A percentile compares a stretch with the other conserved stretches of the same genome.
Conservation (phyloP, 2,797 vertebrate genomes). For the Anguilla marmorata region DNA sequence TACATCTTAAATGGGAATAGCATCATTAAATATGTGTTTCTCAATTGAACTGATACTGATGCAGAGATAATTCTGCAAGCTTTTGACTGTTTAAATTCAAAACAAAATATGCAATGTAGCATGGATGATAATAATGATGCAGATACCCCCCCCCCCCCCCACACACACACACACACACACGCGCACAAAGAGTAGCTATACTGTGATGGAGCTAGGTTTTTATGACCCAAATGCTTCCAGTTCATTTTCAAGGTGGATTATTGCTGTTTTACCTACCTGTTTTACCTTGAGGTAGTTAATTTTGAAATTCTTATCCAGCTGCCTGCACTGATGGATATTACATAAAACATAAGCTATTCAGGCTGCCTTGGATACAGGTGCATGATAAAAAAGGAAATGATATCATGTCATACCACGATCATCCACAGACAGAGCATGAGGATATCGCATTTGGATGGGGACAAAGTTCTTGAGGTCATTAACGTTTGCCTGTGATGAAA, state of each 20-base stretch:
- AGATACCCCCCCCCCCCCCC: neutral
- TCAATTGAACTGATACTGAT: neutral
- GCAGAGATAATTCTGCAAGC: neutral
- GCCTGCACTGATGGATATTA: neutral
- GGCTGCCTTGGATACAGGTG: conserved; percentile 23
- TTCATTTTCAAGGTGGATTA: neutral
- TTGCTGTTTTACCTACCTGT: neutral
- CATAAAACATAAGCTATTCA: neutral
- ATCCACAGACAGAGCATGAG: conserved; percentile 6
- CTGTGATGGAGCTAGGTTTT: neutral
- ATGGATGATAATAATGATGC: neutral
- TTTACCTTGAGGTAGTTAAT: neutral
- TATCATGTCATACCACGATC: neutral
- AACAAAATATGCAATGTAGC: neutral
- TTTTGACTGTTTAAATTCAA: neutral
- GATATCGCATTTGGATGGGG: conserved; percentile 41
- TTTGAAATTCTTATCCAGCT: neutral
- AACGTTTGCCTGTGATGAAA: conserved; percentile 51
- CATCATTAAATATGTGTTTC: neutral
- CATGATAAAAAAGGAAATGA: neutral
- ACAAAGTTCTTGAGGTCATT: conserved; percentile 40
- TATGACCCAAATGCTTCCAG: neutral
- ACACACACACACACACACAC: neutral
- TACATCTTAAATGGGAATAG: neutral
- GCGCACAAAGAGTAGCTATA: neutral